Conservation (phyloP, 2,888 invertebrate genomes). For the Synanthedon tipuliformis region DNA sequence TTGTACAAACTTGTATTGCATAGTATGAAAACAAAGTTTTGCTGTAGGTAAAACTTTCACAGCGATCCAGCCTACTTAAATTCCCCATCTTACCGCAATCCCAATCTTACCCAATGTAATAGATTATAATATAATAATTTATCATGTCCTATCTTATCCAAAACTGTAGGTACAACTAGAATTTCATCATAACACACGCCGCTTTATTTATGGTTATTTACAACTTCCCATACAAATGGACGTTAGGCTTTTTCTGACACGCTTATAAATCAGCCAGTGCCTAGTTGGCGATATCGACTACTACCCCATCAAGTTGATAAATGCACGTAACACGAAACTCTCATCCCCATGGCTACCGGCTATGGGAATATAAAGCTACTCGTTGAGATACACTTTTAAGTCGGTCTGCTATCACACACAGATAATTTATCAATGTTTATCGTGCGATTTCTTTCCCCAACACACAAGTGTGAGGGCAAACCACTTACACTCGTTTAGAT, state of each 20-base stretch:
- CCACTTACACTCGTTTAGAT: constrained; percentile 15
- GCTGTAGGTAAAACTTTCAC: no score
- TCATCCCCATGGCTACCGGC: constrained; percentile 19
- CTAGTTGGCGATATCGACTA: constrained; percentile 34
- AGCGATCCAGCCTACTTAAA: no score
- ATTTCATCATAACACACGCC: constrained; percentile 7
- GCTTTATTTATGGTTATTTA: constrained; percentile 28
- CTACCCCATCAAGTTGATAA: constrained; percentile 51
- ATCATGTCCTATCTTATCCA: background rate
- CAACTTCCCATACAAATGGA: constrained; percentile 33
- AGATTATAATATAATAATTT: background rate
- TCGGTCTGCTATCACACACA: constrained; percentile 34
- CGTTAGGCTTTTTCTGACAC: constrained; percentile 38
- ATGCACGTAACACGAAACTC: constrained; percentile 41
- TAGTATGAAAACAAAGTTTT: no score
- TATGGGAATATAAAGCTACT: constrained; percentile 19
- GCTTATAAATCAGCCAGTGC: constrained; percentile 41
- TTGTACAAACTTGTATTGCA: no score
- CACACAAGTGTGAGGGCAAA: background rate
- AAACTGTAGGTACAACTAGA: background rate
- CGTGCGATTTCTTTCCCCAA: constrained; percentile 20
- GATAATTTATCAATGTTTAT: constrained; percentile 60
- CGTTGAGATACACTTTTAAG: constrained; percentile 35
- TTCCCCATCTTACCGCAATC: no score
- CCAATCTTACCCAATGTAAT: background rate